Evolutionary conservation across 1,140 invertebrate genomes (phyloP).

Genomic region (Drosophila prosaltans): DNA sequence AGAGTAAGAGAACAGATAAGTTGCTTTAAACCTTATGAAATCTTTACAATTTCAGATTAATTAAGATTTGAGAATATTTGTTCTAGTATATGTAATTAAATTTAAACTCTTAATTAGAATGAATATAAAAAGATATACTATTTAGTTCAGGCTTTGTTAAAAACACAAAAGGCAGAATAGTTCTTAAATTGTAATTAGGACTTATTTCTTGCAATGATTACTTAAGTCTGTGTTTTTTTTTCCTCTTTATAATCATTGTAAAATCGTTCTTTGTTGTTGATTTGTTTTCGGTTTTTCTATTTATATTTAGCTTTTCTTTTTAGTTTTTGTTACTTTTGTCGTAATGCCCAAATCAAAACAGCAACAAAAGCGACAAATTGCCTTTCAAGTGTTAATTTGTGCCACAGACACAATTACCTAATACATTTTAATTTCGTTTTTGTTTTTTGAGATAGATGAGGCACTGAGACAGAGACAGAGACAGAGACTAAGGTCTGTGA

Average conservation of each 20-base stretch:
- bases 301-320: constrained; percentile 11
- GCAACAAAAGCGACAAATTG: constrained; percentile 65
- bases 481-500: constrained; percentile 22
- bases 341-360: constrained; percentile 37
- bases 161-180: too few species aligned
- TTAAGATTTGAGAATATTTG: too few species aligned
- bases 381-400: constrained; percentile 76
- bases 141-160: too few species aligned
- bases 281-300: neutral
- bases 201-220: too few species aligned
- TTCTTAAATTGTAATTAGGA: too few species aligned
- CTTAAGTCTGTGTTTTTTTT: too few species aligned
- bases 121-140: too few species aligned
- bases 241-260: neutral
- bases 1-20: too few species aligned
- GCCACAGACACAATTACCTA: constrained; percentile 79
- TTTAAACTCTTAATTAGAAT: too few species aligned
- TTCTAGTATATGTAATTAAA: too few species aligned
- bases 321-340: constrained; percentile 18
- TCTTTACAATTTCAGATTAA: too few species aligned
- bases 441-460: constrained; percentile 33
- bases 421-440: constrained; percentile 76
- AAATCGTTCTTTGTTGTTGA: neutral
- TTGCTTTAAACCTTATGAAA: too few species aligned
- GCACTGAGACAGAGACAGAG: constrained; percentile 30